These are phyloP conservation scores for Sciurus vulgaris DNA, from an alignment of 2,797 vertebrate genomes.

Conservation along the genomic window DNA sequence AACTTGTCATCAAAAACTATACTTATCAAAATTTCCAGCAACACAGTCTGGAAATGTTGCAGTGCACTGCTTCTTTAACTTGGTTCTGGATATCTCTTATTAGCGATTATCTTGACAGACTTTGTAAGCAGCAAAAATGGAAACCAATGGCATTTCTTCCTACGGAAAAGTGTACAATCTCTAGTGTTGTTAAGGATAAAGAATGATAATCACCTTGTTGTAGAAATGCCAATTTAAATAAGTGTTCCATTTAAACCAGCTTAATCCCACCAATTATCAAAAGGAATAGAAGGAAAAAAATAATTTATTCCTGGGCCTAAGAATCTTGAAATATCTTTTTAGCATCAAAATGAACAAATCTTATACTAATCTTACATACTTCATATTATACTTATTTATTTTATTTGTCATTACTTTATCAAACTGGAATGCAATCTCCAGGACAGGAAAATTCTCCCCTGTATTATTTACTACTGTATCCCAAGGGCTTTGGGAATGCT, in stretches of 20 bases:
- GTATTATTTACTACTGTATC: not conserved
- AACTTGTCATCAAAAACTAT: slow-evolving; percentile 63
- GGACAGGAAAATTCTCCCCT: not conserved
- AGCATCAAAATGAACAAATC: not conserved
- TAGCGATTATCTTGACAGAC: not conserved
- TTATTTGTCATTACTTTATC: not conserved
- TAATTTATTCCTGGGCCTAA: not conserved
- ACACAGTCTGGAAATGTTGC: not conserved
- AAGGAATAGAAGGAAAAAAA: not conserved
- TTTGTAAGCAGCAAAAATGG: not conserved
- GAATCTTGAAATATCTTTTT: not conserved
- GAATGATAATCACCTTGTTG: not conserved
- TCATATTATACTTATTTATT: not conserved
- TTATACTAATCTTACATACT: not conserved
- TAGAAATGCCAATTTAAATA: not conserved
- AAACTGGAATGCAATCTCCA: not conserved
- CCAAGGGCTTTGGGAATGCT: not conserved
- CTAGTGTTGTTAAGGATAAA: not conserved
- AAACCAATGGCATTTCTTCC: not conserved
- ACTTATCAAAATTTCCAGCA: slow-evolving; percentile 30
- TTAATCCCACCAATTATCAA: not conserved
- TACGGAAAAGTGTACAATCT: not conserved
- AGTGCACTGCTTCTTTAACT: not conserved
- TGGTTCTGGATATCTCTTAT: not conserved
- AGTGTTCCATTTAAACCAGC: not conserved